Evolutionary conservation across 2,113 vertebrate species (phyloP).

Genomic region (Macroglossus sobrinus): DNA sequence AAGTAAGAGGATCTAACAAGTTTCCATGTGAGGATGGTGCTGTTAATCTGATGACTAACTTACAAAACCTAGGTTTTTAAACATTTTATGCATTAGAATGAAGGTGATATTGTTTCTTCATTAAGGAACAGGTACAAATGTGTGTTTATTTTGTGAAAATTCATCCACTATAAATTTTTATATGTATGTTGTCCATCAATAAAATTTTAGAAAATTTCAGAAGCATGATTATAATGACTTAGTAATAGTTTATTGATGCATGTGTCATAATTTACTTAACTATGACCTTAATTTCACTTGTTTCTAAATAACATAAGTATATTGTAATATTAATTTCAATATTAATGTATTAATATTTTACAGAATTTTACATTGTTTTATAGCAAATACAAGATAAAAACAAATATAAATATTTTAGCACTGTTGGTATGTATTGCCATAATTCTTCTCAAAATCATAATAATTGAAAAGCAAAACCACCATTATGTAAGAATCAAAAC

Average conservation of each 20-base stretch:
- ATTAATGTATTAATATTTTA: background rate
- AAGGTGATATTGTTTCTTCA: background rate
- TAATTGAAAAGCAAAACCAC: background rate
- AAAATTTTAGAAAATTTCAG: background rate
- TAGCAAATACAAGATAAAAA: background rate
- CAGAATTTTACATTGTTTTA: conserved; percentile 25
- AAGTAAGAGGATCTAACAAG: background rate
- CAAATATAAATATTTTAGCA: background rate
- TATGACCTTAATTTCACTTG: background rate
- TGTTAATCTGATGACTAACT: background rate
- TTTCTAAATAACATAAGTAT: background rate
- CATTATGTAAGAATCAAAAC: background rate
- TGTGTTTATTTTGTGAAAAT: background rate
- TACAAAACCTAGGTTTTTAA: background rate
- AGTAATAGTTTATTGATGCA: background rate
- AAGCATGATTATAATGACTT: background rate
- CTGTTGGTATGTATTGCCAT: background rate
- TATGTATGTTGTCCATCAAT: background rate
- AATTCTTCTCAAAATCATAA: background rate
- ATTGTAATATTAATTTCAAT: background rate
- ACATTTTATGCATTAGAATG: background rate
- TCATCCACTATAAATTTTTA: background rate
- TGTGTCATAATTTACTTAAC: background rate
- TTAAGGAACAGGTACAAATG: background rate
- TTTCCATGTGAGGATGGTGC: background rate